Conservation (phyloP, 1,140 invertebrate species). For the Arctopsyche grandis region DNA sequence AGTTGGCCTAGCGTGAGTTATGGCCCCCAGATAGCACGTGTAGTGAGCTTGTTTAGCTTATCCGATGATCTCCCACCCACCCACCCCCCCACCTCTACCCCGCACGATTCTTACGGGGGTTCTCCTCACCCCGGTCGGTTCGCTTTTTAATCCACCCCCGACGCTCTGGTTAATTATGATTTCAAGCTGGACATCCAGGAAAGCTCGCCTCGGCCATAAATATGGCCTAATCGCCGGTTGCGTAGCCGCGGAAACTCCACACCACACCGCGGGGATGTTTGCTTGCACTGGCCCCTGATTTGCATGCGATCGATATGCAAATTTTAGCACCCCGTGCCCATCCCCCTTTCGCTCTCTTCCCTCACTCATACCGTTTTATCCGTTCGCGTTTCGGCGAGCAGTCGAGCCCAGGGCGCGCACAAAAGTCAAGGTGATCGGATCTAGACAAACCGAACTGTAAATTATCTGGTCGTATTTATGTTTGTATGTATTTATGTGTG, state of each 20-base stretch:
- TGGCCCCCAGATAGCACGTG: constrained; percentile 34
- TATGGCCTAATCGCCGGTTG: constrained; percentile 37
- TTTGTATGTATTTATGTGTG: not conserved
- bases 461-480: constrained; percentile 6
- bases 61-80: constrained; percentile 26
- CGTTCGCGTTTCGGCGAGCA: not conserved
- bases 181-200: constrained; percentile 34
- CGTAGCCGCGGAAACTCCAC: constrained; percentile 31
- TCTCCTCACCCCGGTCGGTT: not conserved
- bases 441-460: not conserved
- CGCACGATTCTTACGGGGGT: not conserved
- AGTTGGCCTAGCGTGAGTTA: constrained; percentile 24
- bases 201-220: constrained; percentile 24
- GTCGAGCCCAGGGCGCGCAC: not conserved
- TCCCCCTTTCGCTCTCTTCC: not conserved
- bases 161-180: constrained; percentile 36
- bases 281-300: constrained; percentile 24
- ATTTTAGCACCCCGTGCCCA: not conserved
- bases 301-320: constrained; percentile 36
- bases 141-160: constrained; percentile 34
- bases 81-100: not conserved
- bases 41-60: constrained; percentile 41
- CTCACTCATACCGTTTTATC: not conserved
- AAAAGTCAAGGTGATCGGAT: not conserved
- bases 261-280: constrained; percentile 23